Conservation (phyloP, 2,113 vertebrate genomes). For the Platysternon megacephalum region DNA sequence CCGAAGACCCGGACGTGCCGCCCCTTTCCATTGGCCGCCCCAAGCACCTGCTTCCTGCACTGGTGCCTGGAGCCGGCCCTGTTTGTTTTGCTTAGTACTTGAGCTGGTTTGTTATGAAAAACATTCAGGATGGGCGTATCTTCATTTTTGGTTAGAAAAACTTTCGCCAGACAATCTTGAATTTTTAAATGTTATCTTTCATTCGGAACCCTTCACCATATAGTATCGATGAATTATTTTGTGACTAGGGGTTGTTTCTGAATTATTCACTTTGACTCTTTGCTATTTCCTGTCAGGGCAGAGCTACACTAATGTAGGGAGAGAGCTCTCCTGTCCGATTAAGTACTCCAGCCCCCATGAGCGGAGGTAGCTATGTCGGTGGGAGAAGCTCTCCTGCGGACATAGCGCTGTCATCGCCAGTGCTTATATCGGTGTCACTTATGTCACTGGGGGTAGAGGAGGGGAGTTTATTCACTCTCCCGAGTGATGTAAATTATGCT, state of each 20-base stretch:
- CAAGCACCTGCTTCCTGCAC: too few relatives aligned
- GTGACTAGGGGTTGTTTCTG: background rate
- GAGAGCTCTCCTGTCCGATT: too few relatives aligned
- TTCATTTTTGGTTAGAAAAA: background rate
- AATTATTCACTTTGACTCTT: background rate
- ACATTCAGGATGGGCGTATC: background rate
- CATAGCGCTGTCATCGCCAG: background rate
- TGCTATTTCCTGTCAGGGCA: background rate
- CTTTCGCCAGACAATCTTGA: background rate
- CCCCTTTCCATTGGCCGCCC: too few relatives aligned
- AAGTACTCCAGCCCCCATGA: too few relatives aligned
- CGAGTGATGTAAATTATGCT: background rate
- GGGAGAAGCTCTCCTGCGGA: background rate
- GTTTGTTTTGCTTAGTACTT: background rate
- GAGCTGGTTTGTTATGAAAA: background rate
- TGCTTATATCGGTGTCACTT: background rate
- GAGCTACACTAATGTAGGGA: too few relatives aligned
- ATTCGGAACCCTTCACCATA: background rate
- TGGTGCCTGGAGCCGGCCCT: too few relatives aligned
- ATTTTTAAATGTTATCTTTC: fast-evolving
- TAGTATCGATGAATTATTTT: background rate
- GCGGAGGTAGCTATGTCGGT: too few relatives aligned
- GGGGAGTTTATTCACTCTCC: background rate
- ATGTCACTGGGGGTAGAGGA: background rate
- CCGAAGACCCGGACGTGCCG: too few relatives aligned